Percentiles rank a stretch among this genome's conserved stretches.
Conservation (phyloP, 1,140 invertebrate genomes). For the Lasioglossum baleicum region DNA sequence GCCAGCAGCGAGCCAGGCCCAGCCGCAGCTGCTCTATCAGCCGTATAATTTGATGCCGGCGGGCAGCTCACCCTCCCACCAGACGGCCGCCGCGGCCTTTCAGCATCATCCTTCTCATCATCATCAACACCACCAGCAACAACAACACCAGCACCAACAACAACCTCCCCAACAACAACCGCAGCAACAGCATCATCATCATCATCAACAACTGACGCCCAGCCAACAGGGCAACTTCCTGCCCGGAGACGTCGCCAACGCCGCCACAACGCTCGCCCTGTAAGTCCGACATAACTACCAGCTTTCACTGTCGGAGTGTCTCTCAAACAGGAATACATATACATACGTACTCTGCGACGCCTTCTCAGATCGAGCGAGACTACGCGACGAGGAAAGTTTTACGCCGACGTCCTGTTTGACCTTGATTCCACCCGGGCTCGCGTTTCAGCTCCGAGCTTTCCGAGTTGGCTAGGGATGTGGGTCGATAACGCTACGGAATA, state of each 20-base stretch:
- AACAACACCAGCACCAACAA: constrained; percentile 40
- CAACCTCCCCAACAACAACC: constrained; percentile 33
- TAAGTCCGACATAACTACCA: constrained; percentile 52
- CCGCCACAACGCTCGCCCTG: constrained; percentile 61
- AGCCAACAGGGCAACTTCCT: constrained; percentile 60
- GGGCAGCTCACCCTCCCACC: constrained; percentile 60
- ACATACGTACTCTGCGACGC: too few relatives aligned
- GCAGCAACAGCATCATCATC: constrained; percentile 49
- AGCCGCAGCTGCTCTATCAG: constrained; percentile 74
- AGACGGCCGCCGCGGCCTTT: constrained; percentile 61
- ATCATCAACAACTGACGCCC: constrained; percentile 59
- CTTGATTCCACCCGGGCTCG: too few relatives aligned
- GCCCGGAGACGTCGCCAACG: constrained; percentile 50
- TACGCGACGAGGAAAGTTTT: too few relatives aligned
- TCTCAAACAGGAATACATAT: too few relatives aligned
- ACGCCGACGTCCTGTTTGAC: too few relatives aligned
- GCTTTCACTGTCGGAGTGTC: too few relatives aligned
- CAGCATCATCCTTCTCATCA: constrained; percentile 56
- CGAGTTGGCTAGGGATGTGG: too few relatives aligned
- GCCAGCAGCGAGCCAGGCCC: constrained; percentile 59
- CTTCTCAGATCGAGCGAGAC: too few relatives aligned
- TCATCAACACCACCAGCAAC: constrained; percentile 46
- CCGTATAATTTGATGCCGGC: constrained; percentile 73
- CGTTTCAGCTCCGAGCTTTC: too few relatives aligned
- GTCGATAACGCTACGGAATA: too few relatives aligned